Evolutionary conservation across 2,888 invertebrate genomes (phyloP), one percentile per base, ranked within the genome.

Genomic region (Fragum sueziense): DNA sequence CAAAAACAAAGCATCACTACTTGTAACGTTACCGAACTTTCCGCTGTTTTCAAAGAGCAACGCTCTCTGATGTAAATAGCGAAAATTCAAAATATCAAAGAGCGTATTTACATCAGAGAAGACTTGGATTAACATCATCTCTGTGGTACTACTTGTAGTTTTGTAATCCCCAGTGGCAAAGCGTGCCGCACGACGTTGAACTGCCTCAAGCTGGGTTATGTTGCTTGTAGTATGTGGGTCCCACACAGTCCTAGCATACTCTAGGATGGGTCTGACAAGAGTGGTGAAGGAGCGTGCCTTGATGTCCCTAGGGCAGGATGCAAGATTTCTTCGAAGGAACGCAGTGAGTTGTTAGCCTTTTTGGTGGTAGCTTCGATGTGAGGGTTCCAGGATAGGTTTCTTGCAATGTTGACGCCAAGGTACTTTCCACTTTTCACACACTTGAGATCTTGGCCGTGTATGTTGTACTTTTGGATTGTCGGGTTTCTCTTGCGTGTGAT

Each of bases 401-500:
- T 59, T n/a, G 34, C 25, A 7, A 76, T 27, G 25, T 17, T 22
- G 7, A 27, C 68, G 17, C 74, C 65, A 7, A 74, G 41, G 57
- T 74, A 74, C 52, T 74, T 67, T 1, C 59, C 61, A 1, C 11
- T 22, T 27, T 25, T 67, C 22, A 29, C 57, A 11, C 34, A 33
- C 14, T 34, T 37, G 3, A 74, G 59, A 0, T 11, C 34, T 14
- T 74, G 33, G 47, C 54, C 54, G 11, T 73, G 65, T 25, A 34
- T 73, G 54, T 17, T 51, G 54, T 73, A 73, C 20, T 22, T 52
- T 27, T 17, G 9, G 2, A 54, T 51, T 20, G 20, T 22, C 14
- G 62, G 74, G 17, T 74, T 73, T 22, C 54, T 61, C 27, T 76
- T 80, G 33, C 57, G 72, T 29, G 78, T 70, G 41, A 80, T 11